phyloP scores from a whole-genome alignment of 2,797 vertebrate species.

The Microctenopoma lineatum region DNA sequence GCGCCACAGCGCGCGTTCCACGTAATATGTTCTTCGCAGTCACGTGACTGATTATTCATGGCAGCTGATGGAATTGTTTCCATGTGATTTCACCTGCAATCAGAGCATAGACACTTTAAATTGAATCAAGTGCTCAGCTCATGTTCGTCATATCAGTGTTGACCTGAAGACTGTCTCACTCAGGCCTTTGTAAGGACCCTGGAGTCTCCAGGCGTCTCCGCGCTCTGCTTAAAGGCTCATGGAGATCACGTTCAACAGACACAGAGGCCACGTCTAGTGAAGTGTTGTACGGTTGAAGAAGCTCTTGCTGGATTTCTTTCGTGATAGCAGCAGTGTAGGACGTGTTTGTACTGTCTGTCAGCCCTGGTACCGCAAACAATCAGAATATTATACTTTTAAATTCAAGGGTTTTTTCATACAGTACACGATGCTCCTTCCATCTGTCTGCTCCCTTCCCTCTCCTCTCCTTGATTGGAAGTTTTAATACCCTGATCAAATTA shows the following conservation, averaged over 20 bases:
- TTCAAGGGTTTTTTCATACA: conserved; percentile 53
- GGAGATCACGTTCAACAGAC: conserved; percentile 43
- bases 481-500: conserved; percentile 64
- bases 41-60: conserved; percentile 61
- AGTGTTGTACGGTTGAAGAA: conserved; percentile 28
- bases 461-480: conserved; percentile 57
- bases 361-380: conserved; percentile 29
- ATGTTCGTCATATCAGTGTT: conserved; percentile 3
- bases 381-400: conserved; percentile 19
- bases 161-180: conserved; percentile 30
- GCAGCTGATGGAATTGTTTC: conserved; percentile 51
- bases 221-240: conserved; percentile 21
- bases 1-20: conserved; percentile 28
- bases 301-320: conserved; percentile 32
- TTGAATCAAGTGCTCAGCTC: conserved; percentile 20
- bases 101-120: neutral
- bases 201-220: conserved; percentile 11
- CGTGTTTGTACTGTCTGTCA: conserved; percentile 36
- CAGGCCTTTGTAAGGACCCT: conserved; percentile 14
- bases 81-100: conserved; percentile 38
- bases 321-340: conserved; percentile 1
- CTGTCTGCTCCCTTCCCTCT: conserved; percentile 6
- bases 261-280: conserved; percentile 57
- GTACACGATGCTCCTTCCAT: conserved; percentile 35
- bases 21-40: conserved; percentile 52